Evolutionary conservation across 1,140 invertebrate genomes (phyloP), one percentile per base, ranked within the genome.

Genomic region (Sarcophaga bullata): DNA sequence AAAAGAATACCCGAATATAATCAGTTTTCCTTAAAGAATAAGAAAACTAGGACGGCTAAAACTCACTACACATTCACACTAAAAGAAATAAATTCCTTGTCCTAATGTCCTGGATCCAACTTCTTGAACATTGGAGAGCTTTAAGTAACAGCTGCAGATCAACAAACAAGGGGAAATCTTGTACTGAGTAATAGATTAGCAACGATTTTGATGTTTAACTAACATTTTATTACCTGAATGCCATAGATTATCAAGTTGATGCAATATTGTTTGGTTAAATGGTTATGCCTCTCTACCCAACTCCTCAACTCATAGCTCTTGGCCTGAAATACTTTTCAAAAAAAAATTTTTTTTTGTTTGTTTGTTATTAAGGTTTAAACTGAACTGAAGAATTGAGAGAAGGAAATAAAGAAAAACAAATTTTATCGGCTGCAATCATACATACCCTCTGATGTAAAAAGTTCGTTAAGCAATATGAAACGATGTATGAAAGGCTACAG

Each of bases 391-490:
- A 68, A 17, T 7, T 19, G 17, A 5, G 54, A 58, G 54, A 13
- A 58, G 25, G 25, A 37, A 37, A 37, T 1, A 37, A 37, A 37
- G 25, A 37, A 37, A 37, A 58, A 13, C 54, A 19, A 68, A 19
- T 68, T n/a, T 68, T 68, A 68, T 68, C 62, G 17, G 17, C 62
- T 58, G 54, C 54, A 58, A 68, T 68, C 62, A 68, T 68, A 68
- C 62, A 50, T 11, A 8, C 6, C 49, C 1, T 8, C 17, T 68
- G 62, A 68, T 68, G 17, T 19, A 19, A 68, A 68, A 68, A 68
- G 19, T 68, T 68, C 62, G 62, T 68, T 68, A 68, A 68, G 62
- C 62, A 68, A 68, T 17, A 68, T 68, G 62, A 68, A 58, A 68
- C 62, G 62, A 68, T 68, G 17, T 68, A 68, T 58, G 52, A 58